Percentiles rank a stretch among this genome's conserved stretches.
These are phyloP conservation scores for Sus cebifrons DNA, from an alignment of 2,797 vertebrate genomes.

Conservation along the genomic window DNA sequence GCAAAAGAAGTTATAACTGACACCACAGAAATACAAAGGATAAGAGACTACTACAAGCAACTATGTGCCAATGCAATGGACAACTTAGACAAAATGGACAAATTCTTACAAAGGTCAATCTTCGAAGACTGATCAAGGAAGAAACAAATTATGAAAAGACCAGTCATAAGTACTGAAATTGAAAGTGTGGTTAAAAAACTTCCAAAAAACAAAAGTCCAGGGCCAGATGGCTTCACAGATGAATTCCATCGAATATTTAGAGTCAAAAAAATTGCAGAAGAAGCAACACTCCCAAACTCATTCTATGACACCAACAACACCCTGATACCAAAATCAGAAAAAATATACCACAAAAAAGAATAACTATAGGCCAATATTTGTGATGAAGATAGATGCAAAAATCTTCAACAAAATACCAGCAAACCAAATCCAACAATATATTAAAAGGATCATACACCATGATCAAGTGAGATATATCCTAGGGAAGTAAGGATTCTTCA, in stretches of 20 bases:
- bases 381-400: not conserved
- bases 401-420: not conserved
- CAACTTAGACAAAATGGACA: not conserved
- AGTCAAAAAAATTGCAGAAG: not conserved
- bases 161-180: not conserved
- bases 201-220: not conserved
- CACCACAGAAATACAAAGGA: not conserved
- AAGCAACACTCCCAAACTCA: not conserved
- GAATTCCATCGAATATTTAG: not conserved
- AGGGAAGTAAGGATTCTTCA: not conserved
- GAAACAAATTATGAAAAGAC: not conserved
- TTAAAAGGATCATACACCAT: not conserved
- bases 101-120: not conserved
- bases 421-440: not conserved
- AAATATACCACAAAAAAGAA: not conserved
- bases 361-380: not conserved
- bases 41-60: not conserved
- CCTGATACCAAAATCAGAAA: not conserved
- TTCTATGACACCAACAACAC: not conserved
- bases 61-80: not conserved
- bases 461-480: not conserved
- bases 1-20: not conserved
- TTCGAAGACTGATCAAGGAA: not conserved
- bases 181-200: not conserved
- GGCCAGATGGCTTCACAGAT: not conserved